phyloP scores from a whole-genome alignment of 1,140 invertebrate genomes.

The Tigriopus japonicus region DNA sequence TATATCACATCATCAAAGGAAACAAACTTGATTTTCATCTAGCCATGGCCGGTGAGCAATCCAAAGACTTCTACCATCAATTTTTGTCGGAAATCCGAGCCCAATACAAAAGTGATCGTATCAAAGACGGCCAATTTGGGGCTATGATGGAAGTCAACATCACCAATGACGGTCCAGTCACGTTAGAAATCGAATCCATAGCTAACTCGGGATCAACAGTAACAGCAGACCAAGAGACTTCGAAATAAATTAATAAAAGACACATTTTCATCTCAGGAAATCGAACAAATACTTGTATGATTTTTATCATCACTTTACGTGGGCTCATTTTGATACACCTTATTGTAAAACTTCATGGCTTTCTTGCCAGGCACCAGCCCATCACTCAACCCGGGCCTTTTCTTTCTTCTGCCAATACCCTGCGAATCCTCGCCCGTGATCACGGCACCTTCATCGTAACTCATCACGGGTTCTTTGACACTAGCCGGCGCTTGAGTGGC shows the following conservation, averaged over 20 bases:
- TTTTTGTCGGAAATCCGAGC: slow-evolving; percentile 2
- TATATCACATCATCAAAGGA: slow-evolving; percentile 10
- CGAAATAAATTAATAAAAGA: too few relatives aligned
- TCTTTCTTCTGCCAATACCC: slow-evolving; percentile 33
- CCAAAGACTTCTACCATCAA: slow-evolving; percentile 1
- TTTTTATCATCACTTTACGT: too few relatives aligned
- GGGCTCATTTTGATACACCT: background rate
- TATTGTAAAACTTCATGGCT: slow-evolving; percentile 4
- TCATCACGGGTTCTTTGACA: slow-evolving; percentile 30
- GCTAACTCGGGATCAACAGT: too few relatives aligned
- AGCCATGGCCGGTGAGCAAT: slow-evolving; percentile 9
- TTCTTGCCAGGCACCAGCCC: slow-evolving; percentile 57
- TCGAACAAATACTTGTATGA: too few relatives aligned
- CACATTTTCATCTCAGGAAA: too few relatives aligned
- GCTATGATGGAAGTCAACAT: slow-evolving; percentile 9
- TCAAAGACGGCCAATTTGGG: slow-evolving; percentile 14
- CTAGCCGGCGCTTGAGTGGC: background rate
- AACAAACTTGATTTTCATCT: slow-evolving; percentile 10
- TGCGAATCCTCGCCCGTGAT: slow-evolving; percentile 18
- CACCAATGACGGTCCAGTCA: slow-evolving; percentile 11
- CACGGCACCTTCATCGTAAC: slow-evolving; percentile 30
- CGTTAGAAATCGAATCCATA: background rate
- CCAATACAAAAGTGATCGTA: background rate
- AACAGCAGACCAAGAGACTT: too few relatives aligned
- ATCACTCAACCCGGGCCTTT: slow-evolving; percentile 52